Evolutionary conservation across 1,140 invertebrate species (phyloP).

Genomic region (Zaprionus tsacasi): DNA sequence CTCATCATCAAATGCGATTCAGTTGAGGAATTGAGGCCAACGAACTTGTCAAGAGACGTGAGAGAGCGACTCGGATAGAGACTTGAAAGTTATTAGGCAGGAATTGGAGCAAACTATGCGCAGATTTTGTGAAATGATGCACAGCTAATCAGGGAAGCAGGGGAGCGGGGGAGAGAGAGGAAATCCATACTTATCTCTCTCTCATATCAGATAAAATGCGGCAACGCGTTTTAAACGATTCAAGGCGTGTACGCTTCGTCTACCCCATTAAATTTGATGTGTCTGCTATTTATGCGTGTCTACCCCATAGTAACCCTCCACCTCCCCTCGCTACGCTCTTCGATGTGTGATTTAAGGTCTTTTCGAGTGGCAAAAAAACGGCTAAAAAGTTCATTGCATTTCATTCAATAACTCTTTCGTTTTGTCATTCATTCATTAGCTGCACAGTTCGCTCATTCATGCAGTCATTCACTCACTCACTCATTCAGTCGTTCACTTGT

Average conservation of each 20-base stretch:
- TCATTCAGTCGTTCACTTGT: slow-evolving; percentile 45
- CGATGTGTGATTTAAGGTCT: background rate
- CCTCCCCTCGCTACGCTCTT: background rate
- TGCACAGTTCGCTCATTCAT: slow-evolving; percentile 29
- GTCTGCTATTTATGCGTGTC: slow-evolving; percentile 57
- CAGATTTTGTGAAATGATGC: slow-evolving; percentile 51
- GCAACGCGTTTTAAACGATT: slow-evolving; percentile 2
- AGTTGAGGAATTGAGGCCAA: slow-evolving; percentile 64
- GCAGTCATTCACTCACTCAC: slow-evolving; percentile 58
- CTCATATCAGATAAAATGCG: slow-evolving; percentile 20
- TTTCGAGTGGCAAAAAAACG: slow-evolving; percentile 8
- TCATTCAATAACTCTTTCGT: slow-evolving; percentile 2
- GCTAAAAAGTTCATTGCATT: background rate
- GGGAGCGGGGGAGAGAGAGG: background rate
- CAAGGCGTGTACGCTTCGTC: slow-evolving; percentile 31
- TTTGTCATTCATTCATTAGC: slow-evolving; percentile 23
- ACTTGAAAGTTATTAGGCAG: slow-evolving; percentile 42
- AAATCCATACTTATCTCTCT: slow-evolving; percentile 26
- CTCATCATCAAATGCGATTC: slow-evolving; percentile 43
- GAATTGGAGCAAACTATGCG: slow-evolving; percentile 59
- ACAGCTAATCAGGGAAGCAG: slow-evolving; percentile 25
- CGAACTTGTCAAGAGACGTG: slow-evolving; percentile 51
- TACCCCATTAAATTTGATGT: slow-evolving; percentile 59
- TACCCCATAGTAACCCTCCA: background rate
- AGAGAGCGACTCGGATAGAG: slow-evolving; percentile 13